Evolutionary conservation across 2,888 invertebrate species (phyloP), one percentile per base, ranked within the genome.

Genomic region (Asteroscopus sphinx): DNA sequence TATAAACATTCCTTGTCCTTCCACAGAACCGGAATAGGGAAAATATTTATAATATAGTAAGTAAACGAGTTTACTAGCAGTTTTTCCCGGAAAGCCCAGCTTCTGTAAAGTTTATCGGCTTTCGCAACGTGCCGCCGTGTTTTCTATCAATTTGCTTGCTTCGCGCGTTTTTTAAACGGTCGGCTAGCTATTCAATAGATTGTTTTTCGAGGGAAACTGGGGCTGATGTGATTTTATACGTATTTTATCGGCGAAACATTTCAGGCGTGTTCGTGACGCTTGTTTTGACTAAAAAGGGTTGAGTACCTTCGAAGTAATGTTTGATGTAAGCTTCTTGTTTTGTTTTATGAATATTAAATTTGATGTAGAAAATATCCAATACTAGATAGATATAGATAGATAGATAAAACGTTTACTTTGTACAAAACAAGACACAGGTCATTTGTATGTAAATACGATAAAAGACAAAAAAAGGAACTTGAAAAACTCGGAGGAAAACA

Each of bases 121-220:
- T 47, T 42, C 33, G 41, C 44, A 58, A 33, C 57, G 36, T 39
- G 33, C 40, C 32, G 48, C 28, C 21, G 36, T 70, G 68, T 68
- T 68, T 72, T 61, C 44, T 61, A 73, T 66, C 46, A 58, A 72
- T 72, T 69, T 72, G 8, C 52, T 42, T 46, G 33, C 16, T 46
- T 48, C 16, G n/a, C 21, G 9, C 28, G 13, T 35, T 58, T 54
- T 66, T 63, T 53, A 35, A 36, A 12, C 21, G 51, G 47, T 28
- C 26, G 42, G 21, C 2, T 30, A 17, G 21, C 8, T 30, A 17
- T 64, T 52, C 15, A 17, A 17, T 30, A 32, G 6, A 39, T 48
- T 55, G 42, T 12, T 53, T 51, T 62, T 45, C 12, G 6, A 40
- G 9, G 9, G 32, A 45, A 0, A 11, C 11, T 21, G 15, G 26